Percentiles rank a stretch among this genome's conserved stretches.
Conservation (phyloP, 2,888 invertebrate species). For the Eupeodes latifasciatus region DNA sequence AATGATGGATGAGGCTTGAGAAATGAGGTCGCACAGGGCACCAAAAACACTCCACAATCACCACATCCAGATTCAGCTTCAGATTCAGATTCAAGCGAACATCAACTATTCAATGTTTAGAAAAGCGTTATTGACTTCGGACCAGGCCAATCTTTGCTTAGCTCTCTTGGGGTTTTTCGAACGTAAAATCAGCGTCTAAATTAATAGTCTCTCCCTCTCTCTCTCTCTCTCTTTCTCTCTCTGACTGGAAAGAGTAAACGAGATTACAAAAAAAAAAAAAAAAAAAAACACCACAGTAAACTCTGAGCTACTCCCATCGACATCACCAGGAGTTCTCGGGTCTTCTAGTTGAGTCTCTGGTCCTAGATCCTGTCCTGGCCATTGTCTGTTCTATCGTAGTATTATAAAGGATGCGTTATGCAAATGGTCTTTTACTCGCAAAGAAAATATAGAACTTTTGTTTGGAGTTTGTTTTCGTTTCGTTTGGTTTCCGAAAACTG, state of each 20-base stretch:
- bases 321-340: not conserved
- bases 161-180: constrained; percentile 83
- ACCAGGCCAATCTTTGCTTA: constrained; percentile 81
- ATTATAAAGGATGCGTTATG: constrained; percentile 64
- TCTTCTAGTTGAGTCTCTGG: not conserved
- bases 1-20: constrained; percentile 59
- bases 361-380: constrained; percentile 9
- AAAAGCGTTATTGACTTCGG: constrained; percentile 77
- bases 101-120: constrained; percentile 63
- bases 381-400: constrained; percentile 44
- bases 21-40: constrained; percentile 46
- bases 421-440: constrained; percentile 45
- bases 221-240: not conserved
- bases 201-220: constrained; percentile 78
- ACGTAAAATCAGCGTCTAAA: constrained; percentile 83
- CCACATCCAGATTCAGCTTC: not conserved
- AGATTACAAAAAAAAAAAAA: not conserved
- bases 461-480: constrained; percentile 29
- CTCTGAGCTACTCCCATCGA: not conserved
- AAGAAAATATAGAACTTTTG: constrained; percentile 55
- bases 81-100: constrained; percentile 2
- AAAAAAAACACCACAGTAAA: not conserved
- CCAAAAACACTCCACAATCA: constrained; percentile 18
- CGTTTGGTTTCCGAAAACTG: constrained; percentile 9
- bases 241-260: not conserved